phyloP scores from a whole-genome alignment of 2,888 invertebrate species.

The Nemotelus nigrinus region DNA sequence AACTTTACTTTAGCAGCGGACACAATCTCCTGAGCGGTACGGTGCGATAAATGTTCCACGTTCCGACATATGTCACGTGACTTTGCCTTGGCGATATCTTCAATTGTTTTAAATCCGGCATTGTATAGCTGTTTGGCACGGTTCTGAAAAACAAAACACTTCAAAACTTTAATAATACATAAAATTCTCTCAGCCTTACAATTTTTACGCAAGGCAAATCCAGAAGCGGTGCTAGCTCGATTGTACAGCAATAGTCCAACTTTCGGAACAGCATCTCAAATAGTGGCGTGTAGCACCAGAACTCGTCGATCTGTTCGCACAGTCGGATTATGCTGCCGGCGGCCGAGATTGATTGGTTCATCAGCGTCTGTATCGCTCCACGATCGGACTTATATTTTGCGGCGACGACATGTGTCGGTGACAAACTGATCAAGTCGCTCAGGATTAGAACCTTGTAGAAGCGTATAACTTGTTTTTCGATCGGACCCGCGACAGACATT shows the following conservation, averaged over 20 bases:
- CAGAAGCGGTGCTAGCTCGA: conserved; percentile 83
- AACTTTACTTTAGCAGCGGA: conserved; percentile 79
- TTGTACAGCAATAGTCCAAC: conserved; percentile 82
- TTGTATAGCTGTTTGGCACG: conserved; percentile 85
- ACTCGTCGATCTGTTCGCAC: conserved; percentile 80
- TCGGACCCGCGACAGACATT: conserved; percentile 69
- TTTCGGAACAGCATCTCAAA: conserved; percentile 77
- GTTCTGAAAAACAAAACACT: conserved; percentile 67
- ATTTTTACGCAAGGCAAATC: conserved; percentile 89
- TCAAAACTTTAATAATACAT: background rate
- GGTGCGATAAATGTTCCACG: conserved; percentile 77
- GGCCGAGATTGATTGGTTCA: conserved; percentile 76
- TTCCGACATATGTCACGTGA: conserved; percentile 70
- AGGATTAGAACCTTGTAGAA: conserved; percentile 90
- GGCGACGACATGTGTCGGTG: conserved; percentile 74
- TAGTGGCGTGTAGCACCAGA: conserved; percentile 85
- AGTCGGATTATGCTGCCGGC: conserved; percentile 82
- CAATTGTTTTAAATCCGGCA: conserved; percentile 83
- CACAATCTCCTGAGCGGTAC: conserved; percentile 81
- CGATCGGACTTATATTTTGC: conserved; percentile 77
- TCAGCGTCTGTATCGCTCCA: conserved; percentile 81
- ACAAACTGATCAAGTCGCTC: conserved; percentile 78
- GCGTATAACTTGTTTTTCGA: conserved; percentile 69
- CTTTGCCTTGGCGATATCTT: conserved; percentile 79
- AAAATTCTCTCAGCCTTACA: conserved; percentile 63